Conservation (phyloP, 1,140 invertebrate genomes). For the Drosophila pallidifrons region DNA sequence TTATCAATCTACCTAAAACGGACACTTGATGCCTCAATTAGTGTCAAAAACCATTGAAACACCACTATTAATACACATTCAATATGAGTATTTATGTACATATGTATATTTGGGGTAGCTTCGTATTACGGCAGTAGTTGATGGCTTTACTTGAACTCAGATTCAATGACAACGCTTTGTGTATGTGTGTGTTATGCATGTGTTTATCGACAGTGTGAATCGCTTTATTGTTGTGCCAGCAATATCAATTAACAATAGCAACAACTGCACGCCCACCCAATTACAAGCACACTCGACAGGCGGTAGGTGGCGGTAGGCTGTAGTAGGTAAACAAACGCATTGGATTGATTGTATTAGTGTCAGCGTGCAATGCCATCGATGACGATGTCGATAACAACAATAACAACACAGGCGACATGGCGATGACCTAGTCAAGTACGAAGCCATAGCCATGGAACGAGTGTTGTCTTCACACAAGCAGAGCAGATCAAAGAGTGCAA, state of each 20-base stretch:
- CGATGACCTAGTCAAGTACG: conserved; percentile 69
- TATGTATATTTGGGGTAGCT: conserved; percentile 41
- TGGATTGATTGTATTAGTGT: conserved; percentile 67
- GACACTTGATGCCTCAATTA: conserved; percentile 59
- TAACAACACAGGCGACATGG: conserved; percentile 31
- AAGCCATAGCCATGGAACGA: conserved; percentile 17
- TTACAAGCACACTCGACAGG: conserved; percentile 27
- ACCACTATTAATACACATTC: conserved; percentile 8
- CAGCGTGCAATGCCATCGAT: conserved; percentile 48
- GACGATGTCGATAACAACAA: conserved; percentile 38
- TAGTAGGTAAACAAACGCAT: conserved; percentile 56
- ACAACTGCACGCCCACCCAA: conserved; percentile 56
- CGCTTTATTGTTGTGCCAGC: conserved; percentile 42
- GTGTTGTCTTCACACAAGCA: conserved; percentile 8
- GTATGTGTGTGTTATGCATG: not conserved
- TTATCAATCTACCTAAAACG: conserved; percentile 46
- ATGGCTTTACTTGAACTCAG: conserved; percentile 57
- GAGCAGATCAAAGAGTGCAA: not conserved
- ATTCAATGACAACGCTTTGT: conserved; percentile 53
- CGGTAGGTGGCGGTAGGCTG: not conserved
- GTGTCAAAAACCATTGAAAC: conserved; percentile 48
- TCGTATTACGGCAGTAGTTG: conserved; percentile 15
- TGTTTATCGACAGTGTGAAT: conserved; percentile 59
- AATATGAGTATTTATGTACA: no score
- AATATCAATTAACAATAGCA: conserved; percentile 71